phyloP scores from a whole-genome alignment of 2,888 invertebrate species.

The Lepidocyrtinus sp. region DNA sequence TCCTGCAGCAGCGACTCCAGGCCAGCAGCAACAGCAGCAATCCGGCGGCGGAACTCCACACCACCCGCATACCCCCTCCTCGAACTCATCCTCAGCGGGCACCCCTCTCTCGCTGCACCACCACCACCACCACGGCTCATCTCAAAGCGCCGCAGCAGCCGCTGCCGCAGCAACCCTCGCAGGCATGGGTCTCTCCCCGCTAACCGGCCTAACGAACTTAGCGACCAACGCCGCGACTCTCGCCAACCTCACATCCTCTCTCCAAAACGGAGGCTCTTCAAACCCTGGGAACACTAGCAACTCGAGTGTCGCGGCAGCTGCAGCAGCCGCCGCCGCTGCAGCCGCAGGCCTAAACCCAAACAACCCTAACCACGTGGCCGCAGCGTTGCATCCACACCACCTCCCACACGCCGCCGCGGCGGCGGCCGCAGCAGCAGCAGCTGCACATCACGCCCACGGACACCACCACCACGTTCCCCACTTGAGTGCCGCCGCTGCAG shows the following conservation, averaged over 20 bases:
- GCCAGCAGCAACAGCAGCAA: neutral
- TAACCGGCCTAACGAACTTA: conserved; percentile 49
- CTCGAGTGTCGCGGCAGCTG: conserved; percentile 17
- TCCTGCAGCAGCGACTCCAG: conserved; percentile 9
- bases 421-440: conserved; percentile 34
- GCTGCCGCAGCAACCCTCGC: conserved; percentile 60
- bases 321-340: conserved; percentile 42
- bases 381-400: conserved; percentile 28
- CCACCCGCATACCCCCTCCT: neutral
- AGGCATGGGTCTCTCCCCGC: conserved; percentile 48
- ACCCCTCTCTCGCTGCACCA: neutral
- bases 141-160: conserved; percentile 40
- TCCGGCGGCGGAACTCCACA: neutral
- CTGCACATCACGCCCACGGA: conserved; percentile 31
- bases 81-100: conserved; percentile 10
- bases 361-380: conserved; percentile 37
- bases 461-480: conserved; percentile 37
- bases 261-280: conserved; percentile 9
- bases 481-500: conserved; percentile 40
- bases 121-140: conserved; percentile 69
- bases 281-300: neutral
- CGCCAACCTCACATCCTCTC: conserved; percentile 31
- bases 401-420: conserved; percentile 36
- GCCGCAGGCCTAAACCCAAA: conserved; percentile 45
- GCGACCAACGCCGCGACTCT: conserved; percentile 56